Conservation (phyloP, 2,113 vertebrate species). For the Pachycephala philippinensis region DNA sequence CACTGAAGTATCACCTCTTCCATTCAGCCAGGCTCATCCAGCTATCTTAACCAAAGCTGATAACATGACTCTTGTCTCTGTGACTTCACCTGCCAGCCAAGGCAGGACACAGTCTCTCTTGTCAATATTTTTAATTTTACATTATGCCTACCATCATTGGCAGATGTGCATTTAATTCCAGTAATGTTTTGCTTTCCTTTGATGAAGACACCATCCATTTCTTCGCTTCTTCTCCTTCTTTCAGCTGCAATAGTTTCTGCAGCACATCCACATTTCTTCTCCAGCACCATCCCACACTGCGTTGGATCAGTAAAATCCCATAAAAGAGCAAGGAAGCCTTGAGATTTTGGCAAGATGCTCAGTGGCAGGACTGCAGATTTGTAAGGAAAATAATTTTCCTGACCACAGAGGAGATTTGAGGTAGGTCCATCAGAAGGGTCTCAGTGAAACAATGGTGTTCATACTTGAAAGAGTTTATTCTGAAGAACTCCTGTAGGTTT, state of each 20-base stretch:
- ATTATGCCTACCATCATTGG: neutral
- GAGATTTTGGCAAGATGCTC: neutral
- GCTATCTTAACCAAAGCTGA: neutral
- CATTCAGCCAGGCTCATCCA: neutral
- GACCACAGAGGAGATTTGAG: neutral
- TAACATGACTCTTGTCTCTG: neutral
- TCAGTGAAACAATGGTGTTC: neutral
- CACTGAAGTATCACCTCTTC: neutral
- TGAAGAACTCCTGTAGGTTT: neutral
- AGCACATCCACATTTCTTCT: neutral
- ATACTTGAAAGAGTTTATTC: neutral
- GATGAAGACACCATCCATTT: neutral
- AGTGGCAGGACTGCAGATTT: neutral
- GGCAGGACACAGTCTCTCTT: neutral
- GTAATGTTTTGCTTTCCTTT: neutral
- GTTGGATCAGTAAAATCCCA: neutral
- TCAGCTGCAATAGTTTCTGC: neutral
- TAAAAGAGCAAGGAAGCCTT: neutral
- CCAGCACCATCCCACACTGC: neutral
- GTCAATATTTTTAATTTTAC: conserved; percentile 4
- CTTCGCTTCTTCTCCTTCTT: neutral
- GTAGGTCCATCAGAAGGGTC: neutral
- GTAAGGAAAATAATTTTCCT: neutral
- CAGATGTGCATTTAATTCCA: conserved; percentile 28
- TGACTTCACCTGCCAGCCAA: neutral